Evolutionary conservation across 2,888 invertebrate species (phyloP), one percentile per base, ranked within the genome.

Genomic region (Melikaiella ostensackeni): DNA sequence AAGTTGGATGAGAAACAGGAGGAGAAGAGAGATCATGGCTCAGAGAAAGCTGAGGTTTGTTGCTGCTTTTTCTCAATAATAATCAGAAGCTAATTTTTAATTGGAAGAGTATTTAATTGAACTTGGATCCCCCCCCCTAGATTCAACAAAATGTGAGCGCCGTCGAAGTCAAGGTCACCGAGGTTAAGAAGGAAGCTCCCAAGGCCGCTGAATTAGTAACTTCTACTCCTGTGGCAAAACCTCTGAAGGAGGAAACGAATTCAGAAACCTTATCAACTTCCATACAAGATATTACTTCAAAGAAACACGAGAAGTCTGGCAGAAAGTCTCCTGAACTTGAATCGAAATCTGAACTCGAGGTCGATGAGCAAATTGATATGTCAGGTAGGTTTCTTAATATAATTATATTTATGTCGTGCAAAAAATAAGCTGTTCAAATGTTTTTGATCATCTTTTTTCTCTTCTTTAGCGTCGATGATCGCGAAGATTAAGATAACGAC

Each of bases 401-500:
- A 11, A 24, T 61, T 11, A 74, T 50, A 42, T 64, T 63, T 11
- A 13, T 61, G 1, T 55, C n/a, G 4, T 33, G 59, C 33, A 30
- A 42, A 46, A 2, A 42, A 7, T 27, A 50, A 55, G 13, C 24
- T 2, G 27, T 35, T 46, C 33, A 27, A 75, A 59, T 64, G 91
- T 90, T 75, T 74, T 77, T 62, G 79, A 75, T 33, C 73, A 75
- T 57, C 24, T 63, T 83, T 78, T 62, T 83, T 77, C 77, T 77
- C 63, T 74, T 77, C 57, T 55, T 38, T 61, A 84, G 94, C 95
- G 66, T 95, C 95, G 50, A 94, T 95, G 93, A 94, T 94, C 79
- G 93, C 94, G 16, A 95, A 94, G 89, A 92, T 93, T 42, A 93
- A 95, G 84, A 97, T 97, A 84, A 97, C 96, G 13, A 97, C 97